Evolutionary conservation across 2,797 vertebrate species (phyloP).

Genomic region (Spea hammondii): DNA sequence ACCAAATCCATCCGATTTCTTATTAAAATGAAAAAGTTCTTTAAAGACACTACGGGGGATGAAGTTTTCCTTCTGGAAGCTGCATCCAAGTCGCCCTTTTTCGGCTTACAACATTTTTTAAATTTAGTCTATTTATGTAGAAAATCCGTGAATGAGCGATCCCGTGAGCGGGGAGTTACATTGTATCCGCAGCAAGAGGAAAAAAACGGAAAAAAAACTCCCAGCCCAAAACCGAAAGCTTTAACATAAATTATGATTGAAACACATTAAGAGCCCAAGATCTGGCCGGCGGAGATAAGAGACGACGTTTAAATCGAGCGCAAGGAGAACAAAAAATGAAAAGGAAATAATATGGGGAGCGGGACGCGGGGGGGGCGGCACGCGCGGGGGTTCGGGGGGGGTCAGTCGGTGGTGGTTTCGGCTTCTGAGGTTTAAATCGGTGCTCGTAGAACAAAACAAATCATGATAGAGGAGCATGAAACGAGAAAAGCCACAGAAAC

Average conservation of each 20-base stretch:
- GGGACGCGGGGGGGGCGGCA: slow-evolving; percentile 6
- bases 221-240: not conserved
- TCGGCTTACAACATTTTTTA: too few species aligned
- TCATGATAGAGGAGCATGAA: slow-evolving; percentile 3
- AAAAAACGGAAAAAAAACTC: too few species aligned
- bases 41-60: too few species aligned
- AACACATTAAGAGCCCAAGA: slow-evolving; percentile 28
- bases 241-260: slow-evolving; percentile 13
- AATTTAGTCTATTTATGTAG: too few species aligned
- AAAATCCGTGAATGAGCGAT: too few species aligned
- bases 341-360: slow-evolving; percentile 1
- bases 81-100: too few species aligned
- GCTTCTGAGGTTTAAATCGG: slow-evolving; percentile 18
- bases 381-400: not conserved
- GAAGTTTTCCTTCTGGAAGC: too few species aligned
- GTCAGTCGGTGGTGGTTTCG: slow-evolving; percentile 36
- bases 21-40: too few species aligned
- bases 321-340: not conserved
- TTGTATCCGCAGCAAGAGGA: too few species aligned
- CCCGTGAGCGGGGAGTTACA: too few species aligned
- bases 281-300: slow-evolving; percentile 34
- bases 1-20: too few species aligned
- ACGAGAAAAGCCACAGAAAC: slow-evolving; percentile 3
- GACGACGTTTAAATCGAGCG: slow-evolving; percentile 8
- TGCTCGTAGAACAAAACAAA: slow-evolving; percentile 28